Conservation (phyloP, 1,140 invertebrate genomes). For the Drosophila mauritiana region DNA sequence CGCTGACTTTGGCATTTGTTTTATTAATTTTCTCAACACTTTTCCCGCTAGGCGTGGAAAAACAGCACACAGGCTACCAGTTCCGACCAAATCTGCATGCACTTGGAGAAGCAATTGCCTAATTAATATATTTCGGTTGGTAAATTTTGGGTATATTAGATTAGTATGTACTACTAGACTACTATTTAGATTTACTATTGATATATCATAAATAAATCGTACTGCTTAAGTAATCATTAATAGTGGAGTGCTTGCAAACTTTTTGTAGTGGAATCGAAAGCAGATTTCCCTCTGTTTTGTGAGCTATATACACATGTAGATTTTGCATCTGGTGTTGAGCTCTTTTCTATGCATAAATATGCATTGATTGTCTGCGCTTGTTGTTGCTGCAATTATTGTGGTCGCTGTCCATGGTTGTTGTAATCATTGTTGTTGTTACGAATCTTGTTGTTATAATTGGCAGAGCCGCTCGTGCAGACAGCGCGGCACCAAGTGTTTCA, state of each 20-base stretch:
- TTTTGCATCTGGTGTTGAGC: slow-evolving; percentile 54
- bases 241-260: background rate
- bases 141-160: too few species aligned
- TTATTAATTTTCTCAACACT: slow-evolving; percentile 79
- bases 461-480: slow-evolving; percentile 70
- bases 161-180: too few species aligned
- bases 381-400: slow-evolving; percentile 67
- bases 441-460: slow-evolving; percentile 44
- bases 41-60: slow-evolving; percentile 65
- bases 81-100: slow-evolving; percentile 2
- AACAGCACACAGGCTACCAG: slow-evolving; percentile 57
- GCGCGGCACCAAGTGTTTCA: slow-evolving; percentile 80
- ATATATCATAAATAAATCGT: too few species aligned
- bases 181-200: too few species aligned
- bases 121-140: too few species aligned
- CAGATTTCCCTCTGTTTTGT: slow-evolving; percentile 7
- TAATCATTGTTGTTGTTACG: slow-evolving; percentile 22
- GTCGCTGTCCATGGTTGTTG: slow-evolving; percentile 37
- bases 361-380: slow-evolving; percentile 57
- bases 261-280: too few species aligned
- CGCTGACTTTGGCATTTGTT: slow-evolving; percentile 77
- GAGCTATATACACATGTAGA: slow-evolving; percentile 41
- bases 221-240: background rate
- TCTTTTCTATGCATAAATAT: slow-evolving; percentile 51
- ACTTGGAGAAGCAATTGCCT: background rate